Percentiles rank a stretch among this genome's conserved stretches.
Conservation (phyloP, 2,888 invertebrate species). For the Sminthurinus aureus region DNA sequence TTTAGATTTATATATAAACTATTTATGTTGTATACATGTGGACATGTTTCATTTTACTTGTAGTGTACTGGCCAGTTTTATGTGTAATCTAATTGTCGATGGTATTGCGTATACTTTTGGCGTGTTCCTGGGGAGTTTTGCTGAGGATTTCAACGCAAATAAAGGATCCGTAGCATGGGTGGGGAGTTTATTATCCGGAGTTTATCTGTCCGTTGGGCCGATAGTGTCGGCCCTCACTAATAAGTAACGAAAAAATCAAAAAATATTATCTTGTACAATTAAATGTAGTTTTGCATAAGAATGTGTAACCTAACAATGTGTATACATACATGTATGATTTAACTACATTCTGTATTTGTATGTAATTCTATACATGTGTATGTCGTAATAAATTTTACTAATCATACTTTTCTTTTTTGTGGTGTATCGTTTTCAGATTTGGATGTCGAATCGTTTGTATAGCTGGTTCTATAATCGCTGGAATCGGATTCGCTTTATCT, state of each 20-base stretch:
- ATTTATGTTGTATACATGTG: too few species aligned
- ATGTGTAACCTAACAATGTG: too few species aligned
- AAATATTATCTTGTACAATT: too few species aligned
- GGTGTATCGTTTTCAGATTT: too few species aligned
- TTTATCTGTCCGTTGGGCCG: constrained; percentile 94
- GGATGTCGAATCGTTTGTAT: constrained; percentile 95
- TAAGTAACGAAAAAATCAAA: too few species aligned
- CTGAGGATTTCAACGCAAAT: constrained; percentile 81
- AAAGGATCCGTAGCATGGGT: constrained; percentile 72
- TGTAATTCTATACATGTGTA: too few species aligned
- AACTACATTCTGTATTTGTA: too few species aligned
- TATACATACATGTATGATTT: too few species aligned
- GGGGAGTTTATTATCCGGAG: constrained; percentile 92
- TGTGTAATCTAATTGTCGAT: constrained; percentile 98
- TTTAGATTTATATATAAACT: too few species aligned
- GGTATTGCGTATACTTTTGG: constrained; percentile 99
- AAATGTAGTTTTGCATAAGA: background rate
- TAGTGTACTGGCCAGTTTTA: constrained; percentile 94
- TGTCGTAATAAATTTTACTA: too few species aligned
- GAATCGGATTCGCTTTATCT: constrained; percentile 83
- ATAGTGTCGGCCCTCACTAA: constrained; percentile 95
- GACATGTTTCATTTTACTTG: constrained; percentile 68
- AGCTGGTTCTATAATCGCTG: constrained; percentile 85
- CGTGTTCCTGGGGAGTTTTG: constrained; percentile 84
- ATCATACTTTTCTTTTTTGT: too few species aligned